These are phyloP conservation scores for Sardinella longiceps DNA, from an alignment of 2,797 vertebrate species.

Conservation along the genomic window DNA sequence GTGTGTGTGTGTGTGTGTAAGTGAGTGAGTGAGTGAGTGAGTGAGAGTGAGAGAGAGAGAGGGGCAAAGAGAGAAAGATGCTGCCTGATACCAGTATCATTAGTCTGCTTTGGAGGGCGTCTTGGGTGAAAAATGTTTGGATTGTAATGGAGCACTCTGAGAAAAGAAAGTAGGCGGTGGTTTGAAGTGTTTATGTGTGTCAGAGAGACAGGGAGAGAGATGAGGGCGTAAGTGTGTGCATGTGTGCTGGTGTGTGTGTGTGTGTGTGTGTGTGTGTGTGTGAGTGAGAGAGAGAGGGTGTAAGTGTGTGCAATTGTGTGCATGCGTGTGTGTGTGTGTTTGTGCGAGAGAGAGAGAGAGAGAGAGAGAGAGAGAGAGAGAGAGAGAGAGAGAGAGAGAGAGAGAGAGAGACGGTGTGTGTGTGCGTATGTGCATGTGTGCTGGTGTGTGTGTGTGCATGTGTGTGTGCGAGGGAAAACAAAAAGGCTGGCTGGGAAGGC, in stretches of 20 bases:
- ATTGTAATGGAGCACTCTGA: not conserved
- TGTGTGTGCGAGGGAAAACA: no score
- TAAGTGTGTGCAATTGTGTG: not conserved
- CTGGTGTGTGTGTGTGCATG: no score
- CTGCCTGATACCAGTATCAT: constrained; percentile 19
- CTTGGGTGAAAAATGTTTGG: not conserved
- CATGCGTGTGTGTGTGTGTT: not conserved
- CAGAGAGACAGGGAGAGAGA: no score
- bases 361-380: not conserved
- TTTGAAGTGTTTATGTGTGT: not conserved
- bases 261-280: not conserved
- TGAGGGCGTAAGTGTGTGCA: not conserved
- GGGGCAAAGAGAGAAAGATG: constrained; percentile 7
- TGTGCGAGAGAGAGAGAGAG: not conserved
- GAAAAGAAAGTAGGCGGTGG: not conserved
- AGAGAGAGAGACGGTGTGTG: no score
- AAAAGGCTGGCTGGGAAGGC: not conserved
- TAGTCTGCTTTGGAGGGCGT: not conserved
- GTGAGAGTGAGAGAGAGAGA: not conserved
- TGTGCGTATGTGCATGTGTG: no score
- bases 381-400: not conserved
- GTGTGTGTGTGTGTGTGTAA: not conserved
- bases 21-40: not conserved
- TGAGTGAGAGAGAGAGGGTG: not conserved
- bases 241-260: not conserved